phyloP scores from a whole-genome alignment of 2,888 invertebrate species.

The Caenorhabditis doughertyi region DNA sequence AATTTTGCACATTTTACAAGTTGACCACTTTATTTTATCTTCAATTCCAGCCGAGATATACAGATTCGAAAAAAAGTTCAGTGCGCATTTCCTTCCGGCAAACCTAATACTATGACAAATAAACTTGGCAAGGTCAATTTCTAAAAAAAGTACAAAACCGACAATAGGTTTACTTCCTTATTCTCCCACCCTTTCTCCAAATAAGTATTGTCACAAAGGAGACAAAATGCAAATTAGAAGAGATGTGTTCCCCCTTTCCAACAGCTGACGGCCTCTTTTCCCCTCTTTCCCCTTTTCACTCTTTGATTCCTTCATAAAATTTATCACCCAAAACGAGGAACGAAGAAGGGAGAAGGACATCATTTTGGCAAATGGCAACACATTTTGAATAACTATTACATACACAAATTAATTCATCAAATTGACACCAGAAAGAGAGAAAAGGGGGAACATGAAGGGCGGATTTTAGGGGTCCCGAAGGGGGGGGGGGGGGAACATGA shows the following conservation, averaged over 20 bases:
- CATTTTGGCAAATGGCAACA: conserved; percentile 14
- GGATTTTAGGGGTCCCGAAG: conserved; percentile 24
- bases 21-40: no score
- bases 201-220: background rate
- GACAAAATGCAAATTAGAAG: conserved; percentile 22
- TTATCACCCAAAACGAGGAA: conserved; percentile 37
- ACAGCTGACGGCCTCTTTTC: conserved; percentile 40
- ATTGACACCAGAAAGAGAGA: conserved; percentile 13
- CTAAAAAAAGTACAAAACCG: background rate
- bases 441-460: background rate
- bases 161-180: background rate
- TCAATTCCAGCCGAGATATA: no score
- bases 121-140: no score
- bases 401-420: conserved; percentile 50
- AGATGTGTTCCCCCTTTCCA: background rate
- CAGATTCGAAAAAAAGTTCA: no score
- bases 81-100: no score
- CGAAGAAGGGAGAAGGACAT: background rate
- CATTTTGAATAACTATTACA: conserved; percentile 13
- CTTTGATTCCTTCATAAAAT: conserved; percentile 36
- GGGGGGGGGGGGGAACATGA: no score
- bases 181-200: background rate
- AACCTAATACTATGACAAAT: no score
- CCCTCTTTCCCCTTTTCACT: background rate
- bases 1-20: no score